Evolutionary conservation across 2,888 invertebrate genomes (phyloP), one percentile per base, ranked within the genome.

Genomic region (Plusia festucae): DNA sequence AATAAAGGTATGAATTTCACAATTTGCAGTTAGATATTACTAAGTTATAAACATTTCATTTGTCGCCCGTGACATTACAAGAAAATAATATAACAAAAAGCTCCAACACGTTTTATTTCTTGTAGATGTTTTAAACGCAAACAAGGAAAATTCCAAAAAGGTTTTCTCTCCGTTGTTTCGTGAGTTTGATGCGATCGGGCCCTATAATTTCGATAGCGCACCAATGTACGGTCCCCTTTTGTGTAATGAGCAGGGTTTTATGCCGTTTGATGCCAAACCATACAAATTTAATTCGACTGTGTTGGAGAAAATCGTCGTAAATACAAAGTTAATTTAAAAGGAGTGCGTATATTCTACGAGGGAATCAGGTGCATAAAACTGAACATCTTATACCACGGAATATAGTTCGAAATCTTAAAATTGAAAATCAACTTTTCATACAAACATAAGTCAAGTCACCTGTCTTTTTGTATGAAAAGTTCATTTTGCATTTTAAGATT

Each of bases 271-370:
- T 83, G 83, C 80, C 68, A 82, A 82, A 86, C 84, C 89, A 89
- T 91, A 91, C 91, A 91, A 91, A 91, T 90, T 88, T 91, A 91
- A 91, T 90, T 90, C 83, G 83, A 80, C 84, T 83, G 83, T 81
- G 79, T 76, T 70, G 76, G 83, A 78, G 84, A 82, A 85, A 83
- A 83, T 79, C 79, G 81, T 87, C 88, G 86, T 88, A 88, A 91
- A 89, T 86, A 84, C 82, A 78, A 86, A 83, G n/a, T n/a, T n/a
- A n/a, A n/a, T n/a, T n/a, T n/a, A n/a, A n/a, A n/a, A n/a, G n/a
- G n/a, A n/a, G n/a, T n/a, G n/a, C n/a, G n/a, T n/a, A n/a, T n/a
- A n/a, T n/a, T n/a, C n/a, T n/a, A n/a, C n/a, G n/a, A n/a, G n/a
- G n/a, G n/a, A n/a, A n/a, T n/a, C n/a, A n/a, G n/a, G n/a, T n/a